Evolutionary conservation across 2,888 invertebrate genomes (phyloP), one percentile per base, ranked within the genome.

Genomic region (Andrena camellia): DNA sequence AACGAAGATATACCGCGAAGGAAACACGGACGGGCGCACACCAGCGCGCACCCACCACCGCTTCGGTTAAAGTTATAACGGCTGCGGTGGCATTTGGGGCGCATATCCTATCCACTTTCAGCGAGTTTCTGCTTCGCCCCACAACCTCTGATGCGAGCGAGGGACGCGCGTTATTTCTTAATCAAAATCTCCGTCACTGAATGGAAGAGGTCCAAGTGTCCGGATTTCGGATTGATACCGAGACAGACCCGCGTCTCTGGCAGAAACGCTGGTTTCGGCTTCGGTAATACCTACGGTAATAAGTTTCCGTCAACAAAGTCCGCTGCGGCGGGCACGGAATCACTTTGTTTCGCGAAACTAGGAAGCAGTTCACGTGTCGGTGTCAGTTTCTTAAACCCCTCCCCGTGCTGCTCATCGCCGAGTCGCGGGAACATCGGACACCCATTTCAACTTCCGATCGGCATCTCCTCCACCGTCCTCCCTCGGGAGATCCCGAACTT

Each of bases 11-110:
- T 54, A 77, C 70, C 68, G 10, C 31, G 68, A 8, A 50, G 31
- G 54, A 52, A 23, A 29, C 68, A 57, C 79, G 66, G n/a, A 72
- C 70, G 70, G 23, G 4, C 69, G 70, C 69, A 70, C 66, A 78
- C 63, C 62, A 62, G 29, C 8, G 23, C 26, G 4, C 29, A 50
- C n/a, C 57, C 42, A 31, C 57, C 42, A 31, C 59, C 29, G 26
- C 59, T 52, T 74, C 64, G 59, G 78, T 78, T 69, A 57, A 81
- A 81, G 78, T 78, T 81, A 78, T 78, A 81, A 64, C 78, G 23
- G 64, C 50, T 74, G 74, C 50, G 31, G 54, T 48, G 74, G 60
- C 79, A 79, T 73, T 81, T 81, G 66, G 60, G 59, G 73, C 64
- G 69, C 52, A 64, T 69, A 73, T 79, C 73, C 69, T 79, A 78